Conservation (phyloP, 2,888 invertebrate genomes). For the Sipha maydis region DNA sequence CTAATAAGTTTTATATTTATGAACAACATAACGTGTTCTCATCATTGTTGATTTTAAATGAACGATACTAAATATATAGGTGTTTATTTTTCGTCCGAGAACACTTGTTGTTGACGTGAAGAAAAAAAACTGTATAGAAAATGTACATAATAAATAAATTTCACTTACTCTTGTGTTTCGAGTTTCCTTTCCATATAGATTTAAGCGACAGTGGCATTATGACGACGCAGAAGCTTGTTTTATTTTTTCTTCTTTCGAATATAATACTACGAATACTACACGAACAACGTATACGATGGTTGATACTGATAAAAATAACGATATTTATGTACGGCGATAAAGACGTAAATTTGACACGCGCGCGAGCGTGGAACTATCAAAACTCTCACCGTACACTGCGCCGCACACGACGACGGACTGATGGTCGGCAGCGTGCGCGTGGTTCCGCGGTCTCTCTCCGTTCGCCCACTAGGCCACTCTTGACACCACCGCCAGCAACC, state of each 20-base stretch:
- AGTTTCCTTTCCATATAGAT: conserved; percentile 57
- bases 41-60: too few relatives aligned
- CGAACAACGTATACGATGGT: too few relatives aligned
- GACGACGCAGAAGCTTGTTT: not conserved
- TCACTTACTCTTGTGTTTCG: conserved; percentile 56
- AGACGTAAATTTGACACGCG: not conserved
- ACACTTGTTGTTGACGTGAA: not conserved
- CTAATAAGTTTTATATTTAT: too few relatives aligned
- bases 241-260: not conserved
- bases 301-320: too few relatives aligned
- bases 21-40: too few relatives aligned
- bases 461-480: not conserved
- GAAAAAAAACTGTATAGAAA: not conserved
- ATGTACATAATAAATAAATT: not conserved
- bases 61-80: not conserved
- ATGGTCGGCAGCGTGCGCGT: conserved; percentile 22
- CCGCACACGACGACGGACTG: not conserved
- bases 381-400: conserved; percentile 38
- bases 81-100: not conserved
- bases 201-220: conserved; percentile 53
- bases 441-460: not conserved
- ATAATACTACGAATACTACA: too few relatives aligned
- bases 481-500: not conserved
- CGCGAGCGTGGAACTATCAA: not conserved
- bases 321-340: not conserved